A percentile compares a stretch with the other conserved stretches of the same genome.
Evolutionary conservation across 2,113 vertebrate genomes (phyloP).

Genomic region (Proterorhinus semilunaris): DNA sequence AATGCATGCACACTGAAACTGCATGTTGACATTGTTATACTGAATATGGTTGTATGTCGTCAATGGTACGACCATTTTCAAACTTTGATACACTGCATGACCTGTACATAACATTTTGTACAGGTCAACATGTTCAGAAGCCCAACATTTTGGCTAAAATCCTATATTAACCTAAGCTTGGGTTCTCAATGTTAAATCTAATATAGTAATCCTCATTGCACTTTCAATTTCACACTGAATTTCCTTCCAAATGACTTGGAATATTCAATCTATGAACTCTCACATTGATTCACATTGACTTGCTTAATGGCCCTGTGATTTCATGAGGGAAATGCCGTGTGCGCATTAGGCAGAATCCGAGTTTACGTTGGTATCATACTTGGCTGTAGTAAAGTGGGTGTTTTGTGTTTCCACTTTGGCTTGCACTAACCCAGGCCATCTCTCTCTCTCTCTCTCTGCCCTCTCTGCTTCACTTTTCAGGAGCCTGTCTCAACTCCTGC

Average conservation of each 20-base stretch:
- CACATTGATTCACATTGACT: neutral
- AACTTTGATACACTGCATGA: slow-evolving; percentile 6
- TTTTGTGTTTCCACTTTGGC: slow-evolving; percentile 23
- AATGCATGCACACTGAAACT: slow-evolving; percentile 33
- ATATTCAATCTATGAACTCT: neutral
- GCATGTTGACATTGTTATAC: slow-evolving; percentile 36
- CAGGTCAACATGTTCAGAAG: slow-evolving; percentile 32
- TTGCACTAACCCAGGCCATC: slow-evolving; percentile 53
- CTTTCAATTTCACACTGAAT: slow-evolving; percentile 1
- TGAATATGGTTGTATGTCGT: slow-evolving; percentile 19
- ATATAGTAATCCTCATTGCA: neutral
- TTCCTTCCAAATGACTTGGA: neutral
- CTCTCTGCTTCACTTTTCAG: slow-evolving; percentile 70
- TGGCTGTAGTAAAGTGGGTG: neutral
- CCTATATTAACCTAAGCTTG: slow-evolving; percentile 51
- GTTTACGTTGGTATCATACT: slow-evolving; percentile 32
- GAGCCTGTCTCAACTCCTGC: slow-evolving; percentile 76
- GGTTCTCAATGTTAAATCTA: slow-evolving; percentile 17
- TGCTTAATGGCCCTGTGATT: neutral
- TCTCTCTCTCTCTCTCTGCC: slow-evolving; percentile 38
- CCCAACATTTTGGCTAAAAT: slow-evolving; percentile 32
- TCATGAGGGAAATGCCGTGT: neutral
- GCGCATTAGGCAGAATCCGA: slow-evolving; percentile 14
- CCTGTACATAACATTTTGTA: slow-evolving; percentile 33
- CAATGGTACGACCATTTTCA: slow-evolving; percentile 28